Evolutionary conservation across 1,140 invertebrate species (phyloP), one percentile per base, ranked within the genome.

Genomic region (Neoseiulus cucumeris): DNA sequence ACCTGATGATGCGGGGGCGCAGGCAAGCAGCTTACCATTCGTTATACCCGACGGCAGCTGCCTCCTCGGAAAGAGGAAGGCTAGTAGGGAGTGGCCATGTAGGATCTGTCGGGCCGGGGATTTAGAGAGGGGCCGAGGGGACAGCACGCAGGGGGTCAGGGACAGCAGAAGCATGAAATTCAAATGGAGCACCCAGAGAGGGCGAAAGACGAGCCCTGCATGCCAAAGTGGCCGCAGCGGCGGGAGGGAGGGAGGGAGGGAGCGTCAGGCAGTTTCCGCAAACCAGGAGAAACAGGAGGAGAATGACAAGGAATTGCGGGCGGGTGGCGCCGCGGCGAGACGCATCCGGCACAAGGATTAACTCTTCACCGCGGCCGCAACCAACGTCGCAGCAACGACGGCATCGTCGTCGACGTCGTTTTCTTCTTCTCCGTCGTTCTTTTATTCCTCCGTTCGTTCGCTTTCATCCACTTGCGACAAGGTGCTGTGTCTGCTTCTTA

Each of bases 1-100:
- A 59, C 51, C 51, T 59, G 51, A 59, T 59, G 51, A 59, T 59
- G 51, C 51, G 51, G 25, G 14, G 51, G 51, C 51, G 25, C 51
- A 59, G 51, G 22, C 22, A 59, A 59, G 51, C 51, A 59, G 14
- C 51, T 59, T 59, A 25, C 51, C 51, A 59, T 59, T 59, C 22
- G 51, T 59, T 59, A 59, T 59, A 59, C 51, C 22, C 51, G 51
- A 25, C 14, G 51, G 51, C 14, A 4, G 45, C 25, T 25, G 51
- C 22, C 51, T 59, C 25, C 33, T 25, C 25, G 51, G 22, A 59
- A 33, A 59, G 25, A 25, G 51, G 25, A 59, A 18, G 14, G 51
- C 51, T 59, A 39, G 33, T 9, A 20, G 6, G 22, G 17, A 59
- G 22, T 2, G 51, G 51, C 14, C 25, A 59, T 29, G 51, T 17